A percentile compares a stretch with the other conserved stretches of the same genome.
These are phyloP conservation scores for Caenorhabditis sulstoni DNA, from an alignment of 2,888 invertebrate genomes.

Conservation along the genomic window DNA sequence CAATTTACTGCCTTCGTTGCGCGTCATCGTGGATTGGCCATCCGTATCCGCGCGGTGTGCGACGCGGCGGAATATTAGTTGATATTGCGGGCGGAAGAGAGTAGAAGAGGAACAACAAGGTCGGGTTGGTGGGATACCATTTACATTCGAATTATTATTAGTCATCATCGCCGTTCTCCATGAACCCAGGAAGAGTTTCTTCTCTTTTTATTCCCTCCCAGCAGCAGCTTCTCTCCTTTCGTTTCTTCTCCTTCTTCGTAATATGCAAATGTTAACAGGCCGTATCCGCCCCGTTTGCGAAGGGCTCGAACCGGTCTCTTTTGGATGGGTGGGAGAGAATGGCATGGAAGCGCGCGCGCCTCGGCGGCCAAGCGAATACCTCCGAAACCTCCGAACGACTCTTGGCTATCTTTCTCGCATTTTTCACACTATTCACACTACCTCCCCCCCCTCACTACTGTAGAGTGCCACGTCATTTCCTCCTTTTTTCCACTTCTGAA, in stretches of 20 bases:
- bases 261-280: slow-evolving; percentile 57
- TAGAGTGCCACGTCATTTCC: too few species aligned
- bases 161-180: slow-evolving; percentile 1
- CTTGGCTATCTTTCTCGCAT: too few species aligned
- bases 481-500: too few species aligned
- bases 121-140: slow-evolving; percentile 1
- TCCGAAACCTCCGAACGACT: background rate
- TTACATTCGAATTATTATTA: slow-evolving; percentile 21
- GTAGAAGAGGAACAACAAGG: slow-evolving; percentile 14
- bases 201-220: slow-evolving; percentile 1
- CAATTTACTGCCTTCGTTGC: slow-evolving; percentile 39
- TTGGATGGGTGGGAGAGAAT: slow-evolving; percentile 3
- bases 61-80: slow-evolving; percentile 41
- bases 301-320: slow-evolving; percentile 54
- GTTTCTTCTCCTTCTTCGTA: background rate
- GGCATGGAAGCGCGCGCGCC: background rate
- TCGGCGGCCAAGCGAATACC: background rate
- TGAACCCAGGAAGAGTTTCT: background rate
- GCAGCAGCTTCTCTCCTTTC: slow-evolving; percentile 1
- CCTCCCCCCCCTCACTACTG: too few species aligned
- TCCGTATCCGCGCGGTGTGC: slow-evolving; percentile 37
- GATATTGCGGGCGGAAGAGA: slow-evolving; percentile 38
- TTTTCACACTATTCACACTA: too few species aligned
- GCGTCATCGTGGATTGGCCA: slow-evolving; percentile 46
- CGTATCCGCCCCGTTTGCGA: slow-evolving; percentile 29